phyloP scores from a whole-genome alignment of 2,797 vertebrate species.

The Luscinia luscinia region DNA sequence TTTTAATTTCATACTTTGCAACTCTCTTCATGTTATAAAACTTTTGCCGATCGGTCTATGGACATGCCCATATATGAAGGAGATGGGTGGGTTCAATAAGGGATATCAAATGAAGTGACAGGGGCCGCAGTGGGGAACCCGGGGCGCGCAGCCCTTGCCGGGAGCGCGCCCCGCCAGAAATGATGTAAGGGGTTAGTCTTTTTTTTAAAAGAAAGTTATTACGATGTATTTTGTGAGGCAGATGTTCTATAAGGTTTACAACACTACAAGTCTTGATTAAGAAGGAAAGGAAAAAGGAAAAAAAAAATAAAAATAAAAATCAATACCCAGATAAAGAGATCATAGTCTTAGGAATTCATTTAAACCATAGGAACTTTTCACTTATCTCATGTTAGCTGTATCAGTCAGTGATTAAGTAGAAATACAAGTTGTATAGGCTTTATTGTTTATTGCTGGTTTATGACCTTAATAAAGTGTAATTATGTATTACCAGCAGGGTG shows the following conservation, averaged over 20 bases:
- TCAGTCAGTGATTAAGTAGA: constrained; percentile 95
- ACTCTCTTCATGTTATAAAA: constrained; percentile 90
- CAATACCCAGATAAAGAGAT: constrained; percentile 87
- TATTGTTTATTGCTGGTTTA: constrained; percentile 97
- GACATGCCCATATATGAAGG: constrained; percentile 89
- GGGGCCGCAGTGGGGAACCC: constrained; percentile 77
- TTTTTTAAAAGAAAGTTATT: constrained; percentile 85
- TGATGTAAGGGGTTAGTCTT: constrained; percentile 83
- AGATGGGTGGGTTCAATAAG: constrained; percentile 87
- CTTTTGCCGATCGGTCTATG: constrained; percentile 84
- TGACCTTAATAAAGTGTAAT: constrained; percentile 98
- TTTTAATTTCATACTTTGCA: constrained; percentile 78
- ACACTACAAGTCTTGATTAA: constrained; percentile 90
- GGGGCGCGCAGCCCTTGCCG: constrained; percentile 84
- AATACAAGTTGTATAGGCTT: constrained; percentile 97
- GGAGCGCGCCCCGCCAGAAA: constrained; percentile 81
- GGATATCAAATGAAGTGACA: constrained; percentile 84
- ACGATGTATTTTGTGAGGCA: constrained; percentile 84
- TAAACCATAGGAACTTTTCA: constrained; percentile 94
- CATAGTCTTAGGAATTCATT: constrained; percentile 92
- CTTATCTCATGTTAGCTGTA: constrained; percentile 94
- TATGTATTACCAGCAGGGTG: constrained; percentile 98
- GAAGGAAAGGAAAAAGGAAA: constrained; percentile 81
- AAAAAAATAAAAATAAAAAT: constrained; percentile 76
- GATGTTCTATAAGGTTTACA: constrained; percentile 89